These are phyloP conservation scores for Cheilosia vulpina DNA, from an alignment of 2,888 invertebrate species.

Conservation along the genomic window DNA sequence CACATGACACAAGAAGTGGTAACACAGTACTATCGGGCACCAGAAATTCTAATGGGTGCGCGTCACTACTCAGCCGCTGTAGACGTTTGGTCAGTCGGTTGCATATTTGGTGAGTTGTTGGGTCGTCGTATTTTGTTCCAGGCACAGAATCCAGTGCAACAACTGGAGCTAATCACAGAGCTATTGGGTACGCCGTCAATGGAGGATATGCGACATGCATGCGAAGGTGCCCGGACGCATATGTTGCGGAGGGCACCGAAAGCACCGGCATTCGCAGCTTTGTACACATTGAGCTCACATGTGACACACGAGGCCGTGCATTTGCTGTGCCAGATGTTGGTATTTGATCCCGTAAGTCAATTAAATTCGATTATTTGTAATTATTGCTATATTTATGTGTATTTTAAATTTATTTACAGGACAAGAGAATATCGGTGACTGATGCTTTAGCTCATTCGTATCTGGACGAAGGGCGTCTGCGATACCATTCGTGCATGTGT, in stretches of 20 bases:
- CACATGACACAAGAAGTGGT: constrained; percentile 99
- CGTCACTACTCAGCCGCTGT: constrained; percentile 98
- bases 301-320: constrained; percentile 99
- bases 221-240: constrained; percentile 96
- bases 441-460: constrained; percentile 99
- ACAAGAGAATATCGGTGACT: constrained; percentile 96
- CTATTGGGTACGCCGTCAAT: constrained; percentile 97
- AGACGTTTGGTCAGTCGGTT: constrained; percentile 99
- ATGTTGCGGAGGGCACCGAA: constrained; percentile 95
- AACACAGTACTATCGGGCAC: constrained; percentile 99
- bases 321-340: constrained; percentile 97
- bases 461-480: constrained; percentile 97
- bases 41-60: constrained; percentile 99
- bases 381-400: background rate
- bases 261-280: constrained; percentile 93
- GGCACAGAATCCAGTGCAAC: constrained; percentile 98
- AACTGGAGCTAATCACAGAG: constrained; percentile 98
- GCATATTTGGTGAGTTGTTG: constrained; percentile 98
- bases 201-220: constrained; percentile 98
- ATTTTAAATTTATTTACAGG: constrained; percentile 84
- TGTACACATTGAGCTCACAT: constrained; percentile 96
- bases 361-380: background rate
- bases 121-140: constrained; percentile 98
- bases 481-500: constrained; percentile 99
- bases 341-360: constrained; percentile 96